Evolutionary conservation across 1,140 invertebrate genomes (phyloP), one percentile per base, ranked within the genome.

Genomic region (Battus philenor): DNA sequence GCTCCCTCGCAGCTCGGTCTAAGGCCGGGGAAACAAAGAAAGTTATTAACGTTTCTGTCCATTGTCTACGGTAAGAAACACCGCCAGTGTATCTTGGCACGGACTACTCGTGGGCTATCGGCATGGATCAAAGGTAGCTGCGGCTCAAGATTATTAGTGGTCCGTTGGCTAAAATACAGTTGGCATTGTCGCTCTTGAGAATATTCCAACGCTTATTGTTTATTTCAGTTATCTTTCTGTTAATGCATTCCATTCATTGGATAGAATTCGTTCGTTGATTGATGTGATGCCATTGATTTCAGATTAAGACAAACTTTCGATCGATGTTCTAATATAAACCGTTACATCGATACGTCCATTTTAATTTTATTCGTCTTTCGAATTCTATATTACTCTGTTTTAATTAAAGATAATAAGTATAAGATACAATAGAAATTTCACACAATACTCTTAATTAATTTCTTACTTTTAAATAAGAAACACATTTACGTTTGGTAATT

Each of bases 31-130:
- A 67, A 69, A 75, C 74, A 75, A 75, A 73, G 73, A 70, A 64
- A 70, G 69, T 68, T 77, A 77, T 75, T 77, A 78, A 78, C 68
- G 70, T 74, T 72, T 66, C 57, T 61, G 44, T 34, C 61, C 55
- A 70, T 77, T 77, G 73, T 77, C 61, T 71, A 49, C 50, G 51
- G 54, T 48, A 49, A 56, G 50, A 61, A 56, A 57, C 48, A 44
- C 47, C 45, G 44, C 68, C 73, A 68, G 48, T 38, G 20, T 55
- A 55, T 17, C 44, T 54, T 53, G 66, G 52, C 43, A 59, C 47
- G 24, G 38, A 30, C 11, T 34, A 22, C 38, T 53, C 49, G 53
- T 59, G 52, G 46, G 34, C 33, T 46, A 50, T 68, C 52, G 50
- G 43, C 24, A 8, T 20, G 48, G 18, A 45, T 52, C 51, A 68